Conservation (phyloP, 2,888 invertebrate species). For the Lissocephala sabroskyi region DNA sequence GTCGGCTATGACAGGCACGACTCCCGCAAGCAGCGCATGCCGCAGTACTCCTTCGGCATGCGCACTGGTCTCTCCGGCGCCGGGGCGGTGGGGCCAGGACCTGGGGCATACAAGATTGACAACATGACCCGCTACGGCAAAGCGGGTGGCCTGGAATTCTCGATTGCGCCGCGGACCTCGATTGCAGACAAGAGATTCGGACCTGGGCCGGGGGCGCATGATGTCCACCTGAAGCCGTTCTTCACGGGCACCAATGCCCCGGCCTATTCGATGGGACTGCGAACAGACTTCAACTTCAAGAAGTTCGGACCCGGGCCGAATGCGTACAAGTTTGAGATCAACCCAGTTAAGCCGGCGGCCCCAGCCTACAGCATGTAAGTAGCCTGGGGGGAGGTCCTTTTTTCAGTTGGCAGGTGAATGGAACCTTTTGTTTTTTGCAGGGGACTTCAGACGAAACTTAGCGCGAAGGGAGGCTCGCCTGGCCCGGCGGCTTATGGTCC, state of each 20-base stretch:
- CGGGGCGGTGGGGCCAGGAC: conserved; percentile 60
- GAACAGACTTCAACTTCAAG: conserved; percentile 44
- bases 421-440: conserved; percentile 30
- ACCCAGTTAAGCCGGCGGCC: conserved; percentile 41
- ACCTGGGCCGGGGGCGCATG: conserved; percentile 68
- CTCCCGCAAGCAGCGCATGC: conserved; percentile 74
- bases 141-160: conserved; percentile 69
- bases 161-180: conserved; percentile 72
- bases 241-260: conserved; percentile 67
- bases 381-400: background rate
- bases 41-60: conserved; percentile 67
- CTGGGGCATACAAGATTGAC: conserved; percentile 61
- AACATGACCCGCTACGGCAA: conserved; percentile 63
- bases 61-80: conserved; percentile 28
- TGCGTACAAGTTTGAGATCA: conserved; percentile 52
- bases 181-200: conserved; percentile 49
- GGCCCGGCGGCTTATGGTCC: conserved; percentile 69
- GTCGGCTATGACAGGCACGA: conserved; percentile 77
- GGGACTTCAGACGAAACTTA: conserved; percentile 41
- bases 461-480: conserved; percentile 49
- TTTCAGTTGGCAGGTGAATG: background rate
- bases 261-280: conserved; percentile 74
- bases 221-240: conserved; percentile 49
- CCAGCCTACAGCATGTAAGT: conserved; percentile 68
- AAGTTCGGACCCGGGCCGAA: conserved; percentile 64